phyloP scores from a whole-genome alignment of 2,797 vertebrate species.

The Xyrichtys novacula region DNA sequence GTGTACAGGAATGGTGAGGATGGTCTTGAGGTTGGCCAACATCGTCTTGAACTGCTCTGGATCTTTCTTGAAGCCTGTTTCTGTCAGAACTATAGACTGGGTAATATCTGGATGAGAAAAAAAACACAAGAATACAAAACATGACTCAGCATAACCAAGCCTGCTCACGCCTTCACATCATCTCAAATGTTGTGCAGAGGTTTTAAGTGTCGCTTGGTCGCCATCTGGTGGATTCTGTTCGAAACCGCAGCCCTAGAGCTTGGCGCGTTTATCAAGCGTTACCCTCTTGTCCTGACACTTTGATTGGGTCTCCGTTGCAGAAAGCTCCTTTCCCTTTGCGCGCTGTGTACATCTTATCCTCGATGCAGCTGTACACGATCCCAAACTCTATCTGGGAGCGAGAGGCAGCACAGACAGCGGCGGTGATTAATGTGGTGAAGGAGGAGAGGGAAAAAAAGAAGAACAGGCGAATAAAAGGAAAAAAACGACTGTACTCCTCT shows the following conservation, averaged over 20 bases:
- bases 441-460: slow-evolving; percentile 46
- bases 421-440: slow-evolving; percentile 13
- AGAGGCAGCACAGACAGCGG: slow-evolving; percentile 32
- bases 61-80: slow-evolving; percentile 90
- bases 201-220: slow-evolving; percentile 4
- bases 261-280: neutral
- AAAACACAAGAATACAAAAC: neutral
- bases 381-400: slow-evolving; percentile 91
- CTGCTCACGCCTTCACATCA: neutral
- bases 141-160: neutral
- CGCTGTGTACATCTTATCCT: slow-evolving; percentile 96
- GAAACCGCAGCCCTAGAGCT: slow-evolving; percentile 21
- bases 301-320: slow-evolving; percentile 91
- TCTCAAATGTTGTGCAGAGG: neutral
- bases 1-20: slow-evolving; percentile 93
- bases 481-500: neutral
- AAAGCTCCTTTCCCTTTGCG: slow-evolving; percentile 92
- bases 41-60: slow-evolving; percentile 86
- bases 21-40: slow-evolving; percentile 90
- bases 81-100: slow-evolving; percentile 92
- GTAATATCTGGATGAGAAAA: slow-evolving; percentile 86
- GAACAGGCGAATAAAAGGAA: slow-evolving; percentile 12
- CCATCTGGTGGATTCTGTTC: slow-evolving; percentile 62
- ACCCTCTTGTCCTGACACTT: slow-evolving; percentile 92
- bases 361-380: slow-evolving; percentile 94